Evolutionary conservation across 30 jellyfish, hydroid and myxozoan species (phyloP).

Genomic region (Cassiopea andromeda): DNA sequence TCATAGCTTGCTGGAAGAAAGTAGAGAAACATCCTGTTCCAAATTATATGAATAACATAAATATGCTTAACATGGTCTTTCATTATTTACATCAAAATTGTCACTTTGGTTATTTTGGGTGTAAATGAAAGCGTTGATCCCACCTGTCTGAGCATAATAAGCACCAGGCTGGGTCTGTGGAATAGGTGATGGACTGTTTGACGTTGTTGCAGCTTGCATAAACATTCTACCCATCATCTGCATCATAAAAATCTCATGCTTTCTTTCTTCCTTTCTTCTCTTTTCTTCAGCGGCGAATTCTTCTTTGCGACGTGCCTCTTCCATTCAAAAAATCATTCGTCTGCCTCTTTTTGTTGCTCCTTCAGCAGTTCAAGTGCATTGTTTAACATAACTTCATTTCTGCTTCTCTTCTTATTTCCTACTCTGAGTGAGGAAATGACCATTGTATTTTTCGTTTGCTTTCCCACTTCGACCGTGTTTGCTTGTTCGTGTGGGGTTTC

Average conservation of each 20-base stretch:
- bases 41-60: background rate
- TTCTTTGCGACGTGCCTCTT: constrained; percentile 23
- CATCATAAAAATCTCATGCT: constrained; percentile 46
- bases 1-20: background rate
- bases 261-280: constrained; percentile 41
- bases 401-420: constrained; percentile 41
- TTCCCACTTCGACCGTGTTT: background rate
- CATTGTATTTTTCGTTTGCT: background rate
- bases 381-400: constrained; percentile 23
- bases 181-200: background rate
- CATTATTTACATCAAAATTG: background rate
- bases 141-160: constrained; percentile 4
- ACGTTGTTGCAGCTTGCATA: background rate
- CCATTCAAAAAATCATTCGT: constrained; percentile 44
- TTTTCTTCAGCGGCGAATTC: constrained; percentile 11
- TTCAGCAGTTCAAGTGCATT: constrained; percentile 7
- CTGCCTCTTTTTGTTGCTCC: constrained; percentile 46
- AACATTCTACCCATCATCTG: constrained; percentile 65
- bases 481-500: constrained; percentile 2
- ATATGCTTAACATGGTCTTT: background rate
- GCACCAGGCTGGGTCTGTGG: background rate
- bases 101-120: background rate
- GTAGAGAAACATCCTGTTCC: background rate
- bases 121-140: background rate
- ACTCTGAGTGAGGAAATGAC: background rate